Conservation (phyloP, 92 coral and sea anemone species). For the Umimayanthus chanpuru region DNA sequence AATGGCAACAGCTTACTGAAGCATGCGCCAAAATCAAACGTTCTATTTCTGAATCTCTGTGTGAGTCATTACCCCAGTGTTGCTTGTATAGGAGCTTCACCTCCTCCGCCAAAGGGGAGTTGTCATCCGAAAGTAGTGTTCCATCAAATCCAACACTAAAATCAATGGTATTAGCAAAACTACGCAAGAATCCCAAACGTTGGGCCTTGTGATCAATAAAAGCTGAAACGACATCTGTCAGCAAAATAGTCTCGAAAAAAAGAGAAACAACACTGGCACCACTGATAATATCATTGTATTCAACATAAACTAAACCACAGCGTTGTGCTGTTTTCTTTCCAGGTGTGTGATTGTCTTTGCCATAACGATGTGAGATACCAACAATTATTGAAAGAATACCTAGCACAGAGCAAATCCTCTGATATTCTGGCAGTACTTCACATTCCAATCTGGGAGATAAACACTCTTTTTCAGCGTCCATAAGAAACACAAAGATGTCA, state of each 20-base stretch:
- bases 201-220: neutral
- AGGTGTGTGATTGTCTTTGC: neutral
- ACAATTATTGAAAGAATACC: neutral
- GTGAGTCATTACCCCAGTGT: no score
- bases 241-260: neutral
- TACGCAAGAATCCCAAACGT: neutral
- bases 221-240: neutral
- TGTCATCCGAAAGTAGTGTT: neutral
- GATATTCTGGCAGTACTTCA: no score
- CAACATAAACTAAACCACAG: neutral
- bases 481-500: no score
- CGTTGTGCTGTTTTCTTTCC: neutral
- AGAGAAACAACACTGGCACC: neutral
- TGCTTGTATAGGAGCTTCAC: neutral
- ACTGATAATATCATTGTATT: neutral
- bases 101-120: neutral
- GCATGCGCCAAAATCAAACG: neutral
- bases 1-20: neutral
- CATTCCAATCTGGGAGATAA: no score
- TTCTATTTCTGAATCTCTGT: neutral
- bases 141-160: neutral
- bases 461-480: no score
- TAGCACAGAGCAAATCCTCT: no score
- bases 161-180: neutral
- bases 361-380: neutral